Evolutionary conservation across 2,888 invertebrate genomes (phyloP).

Genomic region (Tridacna crocea): DNA sequence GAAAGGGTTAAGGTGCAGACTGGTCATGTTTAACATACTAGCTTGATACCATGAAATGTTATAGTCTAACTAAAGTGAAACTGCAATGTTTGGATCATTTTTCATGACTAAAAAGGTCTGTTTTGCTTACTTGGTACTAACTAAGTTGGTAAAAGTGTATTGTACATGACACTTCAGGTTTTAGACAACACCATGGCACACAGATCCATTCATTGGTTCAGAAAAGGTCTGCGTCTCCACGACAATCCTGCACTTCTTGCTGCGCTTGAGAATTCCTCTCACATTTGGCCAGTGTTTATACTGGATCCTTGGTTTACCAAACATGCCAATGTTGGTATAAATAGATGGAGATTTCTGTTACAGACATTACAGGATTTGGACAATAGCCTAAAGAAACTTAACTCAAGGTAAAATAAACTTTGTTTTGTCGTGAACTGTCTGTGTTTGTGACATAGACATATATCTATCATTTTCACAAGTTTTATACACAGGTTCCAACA

Average conservation of each 20-base stretch:
- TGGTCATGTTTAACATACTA: too few relatives aligned
- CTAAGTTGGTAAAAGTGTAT: too few relatives aligned
- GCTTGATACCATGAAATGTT: too few relatives aligned
- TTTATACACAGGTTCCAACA: too few relatives aligned
- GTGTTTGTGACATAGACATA: too few relatives aligned
- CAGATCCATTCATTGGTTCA: conserved; percentile 91
- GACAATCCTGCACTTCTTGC: conserved; percentile 93
- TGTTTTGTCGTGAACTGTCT: background rate
- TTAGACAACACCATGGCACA: conserved; percentile 47
- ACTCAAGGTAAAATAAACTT: conserved; percentile 87
- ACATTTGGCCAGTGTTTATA: conserved; percentile 93
- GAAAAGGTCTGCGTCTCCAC: conserved; percentile 93
- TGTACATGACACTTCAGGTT: too few relatives aligned
- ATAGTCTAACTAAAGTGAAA: too few relatives aligned
- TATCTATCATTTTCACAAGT: too few relatives aligned
- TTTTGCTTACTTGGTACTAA: too few relatives aligned
- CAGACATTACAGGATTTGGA: conserved; percentile 94
- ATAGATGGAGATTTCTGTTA: conserved; percentile 91
- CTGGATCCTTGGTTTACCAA: conserved; percentile 96
- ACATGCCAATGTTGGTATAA: conserved; percentile 93
- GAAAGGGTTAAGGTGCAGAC: too few relatives aligned
- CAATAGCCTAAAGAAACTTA: conserved; percentile 89
- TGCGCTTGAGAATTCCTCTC: conserved; percentile 89
- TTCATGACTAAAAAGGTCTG: too few relatives aligned
- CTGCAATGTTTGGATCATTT: too few relatives aligned